These are phyloP conservation scores for Rhinolophus ferrumequinum DNA, from an alignment of 2,113 vertebrate species.

Conservation along the genomic window DNA sequence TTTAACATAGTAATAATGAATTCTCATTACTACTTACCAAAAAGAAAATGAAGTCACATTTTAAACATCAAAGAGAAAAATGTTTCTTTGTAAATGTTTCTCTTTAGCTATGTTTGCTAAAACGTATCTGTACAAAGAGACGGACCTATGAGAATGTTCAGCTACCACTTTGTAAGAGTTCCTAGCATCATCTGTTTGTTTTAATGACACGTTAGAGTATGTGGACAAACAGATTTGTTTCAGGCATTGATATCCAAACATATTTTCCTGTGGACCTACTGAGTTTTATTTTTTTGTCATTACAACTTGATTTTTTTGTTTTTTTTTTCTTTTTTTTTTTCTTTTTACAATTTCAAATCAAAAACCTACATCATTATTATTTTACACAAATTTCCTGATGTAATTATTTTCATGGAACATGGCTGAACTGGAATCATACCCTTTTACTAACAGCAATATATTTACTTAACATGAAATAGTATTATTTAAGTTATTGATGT, in stretches of 20 bases:
- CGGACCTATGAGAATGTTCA: background rate
- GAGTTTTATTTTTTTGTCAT: background rate
- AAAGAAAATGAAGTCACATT: background rate
- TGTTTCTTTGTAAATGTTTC: background rate
- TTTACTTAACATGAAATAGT: background rate
- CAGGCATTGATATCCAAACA: background rate
- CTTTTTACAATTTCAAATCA: slow-evolving; percentile 19
- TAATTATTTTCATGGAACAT: background rate
- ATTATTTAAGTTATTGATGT: background rate
- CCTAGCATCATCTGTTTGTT: background rate
- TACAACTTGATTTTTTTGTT: background rate
- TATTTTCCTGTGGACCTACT: background rate
- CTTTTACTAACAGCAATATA: background rate
- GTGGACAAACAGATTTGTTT: background rate
- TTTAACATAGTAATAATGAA: background rate
- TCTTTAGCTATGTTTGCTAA: background rate
- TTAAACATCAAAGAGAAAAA: background rate
- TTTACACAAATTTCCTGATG: background rate
- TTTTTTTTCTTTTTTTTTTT: background rate
- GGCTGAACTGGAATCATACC: background rate
- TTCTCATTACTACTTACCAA: background rate
- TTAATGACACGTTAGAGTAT: background rate
- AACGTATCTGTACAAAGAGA: background rate
- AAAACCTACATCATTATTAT: background rate
- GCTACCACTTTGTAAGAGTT: background rate